Evolutionary conservation across 2,888 invertebrate genomes (phyloP).

Genomic region (Tipula helvola): DNA sequence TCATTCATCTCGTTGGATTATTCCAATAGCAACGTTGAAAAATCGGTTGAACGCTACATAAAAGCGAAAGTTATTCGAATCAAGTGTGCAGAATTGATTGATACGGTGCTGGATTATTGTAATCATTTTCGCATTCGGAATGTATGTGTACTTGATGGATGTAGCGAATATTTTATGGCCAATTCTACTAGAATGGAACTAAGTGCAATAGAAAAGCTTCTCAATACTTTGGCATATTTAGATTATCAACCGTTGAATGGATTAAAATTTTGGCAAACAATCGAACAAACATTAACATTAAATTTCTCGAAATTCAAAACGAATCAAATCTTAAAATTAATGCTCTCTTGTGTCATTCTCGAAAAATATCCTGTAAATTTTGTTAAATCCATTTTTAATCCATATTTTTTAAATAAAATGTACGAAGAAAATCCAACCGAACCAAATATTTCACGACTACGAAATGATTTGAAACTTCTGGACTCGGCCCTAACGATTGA

Average conservation of each 20-base stretch:
- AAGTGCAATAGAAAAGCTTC: conserved; percentile 42
- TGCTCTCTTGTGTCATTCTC: conserved; percentile 51
- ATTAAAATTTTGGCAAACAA: conserved; percentile 42
- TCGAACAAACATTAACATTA: conserved; percentile 41
- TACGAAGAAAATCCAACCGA: conserved; percentile 28
- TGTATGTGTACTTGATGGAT: conserved; percentile 42
- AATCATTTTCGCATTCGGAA: conserved; percentile 45
- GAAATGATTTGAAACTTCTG: conserved; percentile 44
- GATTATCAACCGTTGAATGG: conserved; percentile 41
- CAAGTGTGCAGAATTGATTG: conserved; percentile 42
- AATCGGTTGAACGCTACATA: conserved; percentile 48
- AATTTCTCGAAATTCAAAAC: conserved; percentile 45
- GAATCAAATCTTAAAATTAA: conserved; percentile 44
- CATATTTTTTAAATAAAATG: conserved; percentile 46
- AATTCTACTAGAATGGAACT: conserved; percentile 39
- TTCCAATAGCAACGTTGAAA: conserved; percentile 42
- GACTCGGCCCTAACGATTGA: conserved; percentile 53
- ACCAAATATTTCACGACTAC: conserved; percentile 35
- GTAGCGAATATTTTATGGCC: conserved; percentile 43
- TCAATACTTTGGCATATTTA: conserved; percentile 49
- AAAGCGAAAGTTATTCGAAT: conserved; percentile 39
- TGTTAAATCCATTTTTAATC: conserved; percentile 44
- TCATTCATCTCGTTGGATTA: conserved; percentile 43
- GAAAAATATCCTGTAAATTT: conserved; percentile 48
- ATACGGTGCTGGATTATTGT: conserved; percentile 48